Evolutionary conservation across 2,888 invertebrate species (phyloP), one percentile per base, ranked within the genome.

Genomic region (Sesamia inferens): DNA sequence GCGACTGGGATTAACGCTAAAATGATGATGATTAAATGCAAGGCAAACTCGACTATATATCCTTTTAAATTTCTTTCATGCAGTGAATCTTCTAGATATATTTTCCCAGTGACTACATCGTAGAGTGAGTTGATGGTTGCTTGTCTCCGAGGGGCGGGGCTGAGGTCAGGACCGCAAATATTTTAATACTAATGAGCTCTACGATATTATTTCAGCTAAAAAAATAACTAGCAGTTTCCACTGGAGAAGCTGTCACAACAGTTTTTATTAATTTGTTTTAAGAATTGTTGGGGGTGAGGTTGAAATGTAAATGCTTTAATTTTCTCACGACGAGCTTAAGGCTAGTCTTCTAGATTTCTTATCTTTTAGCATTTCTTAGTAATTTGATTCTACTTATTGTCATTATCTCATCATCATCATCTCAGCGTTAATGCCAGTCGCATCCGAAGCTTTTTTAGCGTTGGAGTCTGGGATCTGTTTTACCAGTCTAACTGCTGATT

Each of bases 121-220:
- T 59, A 64, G 68, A 78, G 68, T 64, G 44, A 73, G 65, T 64
- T 80, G 76, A 72, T 74, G 64, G 69, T 55, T 54, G 65, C 70
- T 83, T 76, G 74, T 78, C 71, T 55, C 51, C 0, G 24, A 39
- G 16, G 31, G 66, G 63, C 59, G 61, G 74, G 16, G 39, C n/a
- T 71, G 74, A 76, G 75, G 81, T 68, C 81, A 69, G 72, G 54
- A 66, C 59, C 61, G 58, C 66, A 79, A 84, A 84, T 81, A 82
- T 76, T 78, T 84, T 82, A 84, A 84, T 84, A 77, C 24, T 69
- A 84, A 84, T 84, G 81, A 81, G 74, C 48, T 65, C 57, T 39
- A 44, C 61, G 59, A 77, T 82, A 83, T 82, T 82, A 75, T 83
- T 83, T 71, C 67, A 55, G 51, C 42, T 3, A 62, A 71, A 72